Conservation (phyloP, 2,797 vertebrate genomes). For the Channallabes apus region DNA sequence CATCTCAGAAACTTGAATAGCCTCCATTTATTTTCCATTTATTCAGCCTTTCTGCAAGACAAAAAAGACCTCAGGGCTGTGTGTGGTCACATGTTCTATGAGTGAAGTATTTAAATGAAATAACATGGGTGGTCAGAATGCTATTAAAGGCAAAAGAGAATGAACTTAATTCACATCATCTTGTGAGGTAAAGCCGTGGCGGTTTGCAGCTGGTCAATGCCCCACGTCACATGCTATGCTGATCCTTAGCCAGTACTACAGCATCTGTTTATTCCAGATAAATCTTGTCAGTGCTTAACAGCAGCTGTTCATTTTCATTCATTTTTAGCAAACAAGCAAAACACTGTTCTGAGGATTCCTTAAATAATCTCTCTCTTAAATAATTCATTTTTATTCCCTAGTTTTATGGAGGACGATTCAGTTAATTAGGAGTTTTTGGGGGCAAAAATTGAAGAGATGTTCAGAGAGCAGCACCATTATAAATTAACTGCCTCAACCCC, state of each 20-base stretch:
- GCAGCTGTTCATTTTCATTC: constrained; percentile 64
- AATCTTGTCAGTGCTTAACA: constrained; percentile 61
- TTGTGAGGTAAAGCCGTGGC: constrained; percentile 52
- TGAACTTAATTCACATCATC: constrained; percentile 32
- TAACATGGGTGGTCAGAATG: constrained; percentile 11
- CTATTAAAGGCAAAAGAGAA: constrained; percentile 42
- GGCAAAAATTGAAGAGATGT: constrained; percentile 46
- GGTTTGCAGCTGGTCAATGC: constrained; percentile 56
- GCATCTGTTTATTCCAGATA: constrained; percentile 72
- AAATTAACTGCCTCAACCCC: background rate
- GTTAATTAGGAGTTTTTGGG: constrained; percentile 57
- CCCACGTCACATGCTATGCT: constrained; percentile 44
- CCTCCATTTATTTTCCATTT: background rate
- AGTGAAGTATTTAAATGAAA: constrained; percentile 6
- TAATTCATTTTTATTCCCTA: constrained; percentile 56
- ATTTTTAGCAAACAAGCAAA: constrained; percentile 57
- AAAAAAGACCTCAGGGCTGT: background rate
- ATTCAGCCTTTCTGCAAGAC: background rate
- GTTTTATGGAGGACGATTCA: constrained; percentile 57
- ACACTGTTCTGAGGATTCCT: constrained; percentile 37
- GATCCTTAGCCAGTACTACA: constrained; percentile 61
- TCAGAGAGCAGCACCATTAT: background rate
- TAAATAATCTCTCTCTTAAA: constrained; percentile 61
- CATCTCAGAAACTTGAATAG: constrained; percentile 11
- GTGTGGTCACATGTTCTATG: background rate